A percentile compares a stretch with the other conserved stretches of the same genome.
These are phyloP conservation scores for Gnathonemus longibarbis DNA, from an alignment of 2,113 vertebrate genomes.

Conservation along the genomic window DNA sequence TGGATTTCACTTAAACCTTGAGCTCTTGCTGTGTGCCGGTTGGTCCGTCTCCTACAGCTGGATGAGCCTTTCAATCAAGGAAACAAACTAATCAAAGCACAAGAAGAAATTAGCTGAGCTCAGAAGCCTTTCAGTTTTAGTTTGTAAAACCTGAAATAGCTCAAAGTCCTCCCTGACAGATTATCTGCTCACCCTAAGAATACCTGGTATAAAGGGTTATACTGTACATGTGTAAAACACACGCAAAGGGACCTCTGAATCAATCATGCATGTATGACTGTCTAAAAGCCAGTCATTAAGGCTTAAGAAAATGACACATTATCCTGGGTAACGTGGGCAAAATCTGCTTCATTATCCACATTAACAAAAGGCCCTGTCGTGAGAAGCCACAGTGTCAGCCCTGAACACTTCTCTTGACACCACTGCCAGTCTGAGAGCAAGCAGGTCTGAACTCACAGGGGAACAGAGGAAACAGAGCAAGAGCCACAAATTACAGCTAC, in stretches of 20 bases:
- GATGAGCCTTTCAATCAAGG: neutral
- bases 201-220: neutral
- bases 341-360: neutral
- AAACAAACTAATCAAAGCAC: neutral
- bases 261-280: neutral
- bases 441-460: neutral
- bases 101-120: neutral
- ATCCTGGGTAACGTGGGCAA: neutral
- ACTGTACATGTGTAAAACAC: neutral
- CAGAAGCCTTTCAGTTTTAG: neutral
- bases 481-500: neutral
- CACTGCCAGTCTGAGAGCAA: neutral
- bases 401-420: neutral
- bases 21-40: neutral
- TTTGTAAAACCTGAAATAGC: neutral
- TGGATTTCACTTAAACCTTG: neutral
- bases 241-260: neutral
- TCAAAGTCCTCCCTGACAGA: neutral
- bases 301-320: neutral
- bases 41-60: neutral
- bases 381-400: neutral
- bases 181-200: neutral
- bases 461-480: neutral
- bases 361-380: neutral
- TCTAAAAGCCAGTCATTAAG: neutral